Conservation (phyloP, 2,113 vertebrate species). For the Oxyruncus cristatus region DNA sequence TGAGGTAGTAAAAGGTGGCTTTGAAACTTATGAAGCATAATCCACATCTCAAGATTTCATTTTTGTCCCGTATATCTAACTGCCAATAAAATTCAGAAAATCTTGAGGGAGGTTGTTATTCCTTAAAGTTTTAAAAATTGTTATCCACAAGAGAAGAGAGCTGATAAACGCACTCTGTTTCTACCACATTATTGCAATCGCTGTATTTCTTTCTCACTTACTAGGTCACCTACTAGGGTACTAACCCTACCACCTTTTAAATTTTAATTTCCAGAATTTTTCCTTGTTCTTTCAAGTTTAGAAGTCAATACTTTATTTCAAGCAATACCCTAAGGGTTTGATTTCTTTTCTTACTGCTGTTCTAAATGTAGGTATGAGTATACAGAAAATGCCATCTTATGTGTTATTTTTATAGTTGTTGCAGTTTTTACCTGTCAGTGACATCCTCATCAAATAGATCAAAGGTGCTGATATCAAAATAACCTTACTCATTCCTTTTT, state of each 20-base stretch:
- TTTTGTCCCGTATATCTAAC: background rate
- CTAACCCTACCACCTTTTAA: background rate
- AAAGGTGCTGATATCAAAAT: background rate
- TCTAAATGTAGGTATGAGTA: background rate
- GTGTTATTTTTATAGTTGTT: background rate
- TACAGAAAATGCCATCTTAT: background rate
- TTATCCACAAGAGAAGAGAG: background rate
- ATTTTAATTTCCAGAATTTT: background rate
- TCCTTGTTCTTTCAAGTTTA: background rate
- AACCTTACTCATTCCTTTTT: background rate
- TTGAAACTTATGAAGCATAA: constrained; percentile 3
- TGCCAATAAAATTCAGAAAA: background rate
- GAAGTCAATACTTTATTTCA: background rate
- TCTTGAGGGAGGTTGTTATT: background rate
- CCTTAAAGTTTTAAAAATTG: background rate
- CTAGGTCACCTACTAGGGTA: background rate
- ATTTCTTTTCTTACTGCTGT: background rate
- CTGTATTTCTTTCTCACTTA: background rate
- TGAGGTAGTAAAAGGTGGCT: background rate
- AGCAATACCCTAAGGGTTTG: background rate
- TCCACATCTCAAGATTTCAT: background rate
- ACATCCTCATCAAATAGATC: background rate
- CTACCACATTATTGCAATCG: background rate
- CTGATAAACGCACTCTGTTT: background rate
- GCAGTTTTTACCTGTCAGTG: background rate